Percentiles rank a stretch among this genome's conserved stretches.
Evolutionary conservation across 2,888 invertebrate species (phyloP).

Genomic region (Synanthedon formicaeformis): DNA sequence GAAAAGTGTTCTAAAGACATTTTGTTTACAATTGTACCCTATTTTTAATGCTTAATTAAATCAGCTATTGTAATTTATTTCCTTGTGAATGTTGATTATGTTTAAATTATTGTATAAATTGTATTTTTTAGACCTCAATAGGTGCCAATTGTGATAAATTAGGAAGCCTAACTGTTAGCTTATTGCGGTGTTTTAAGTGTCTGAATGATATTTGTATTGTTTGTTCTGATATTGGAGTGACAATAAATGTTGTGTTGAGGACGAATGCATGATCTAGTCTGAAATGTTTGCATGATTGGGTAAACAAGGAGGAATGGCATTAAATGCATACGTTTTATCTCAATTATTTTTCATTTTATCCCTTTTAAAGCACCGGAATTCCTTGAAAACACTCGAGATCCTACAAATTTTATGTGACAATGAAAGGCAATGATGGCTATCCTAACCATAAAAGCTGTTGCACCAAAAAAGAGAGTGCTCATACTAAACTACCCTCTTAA

Average conservation of each 20-base stretch:
- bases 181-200: slow-evolving; percentile 15
- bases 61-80: slow-evolving; percentile 55
- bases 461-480: too few species aligned
- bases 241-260: slow-evolving; percentile 21
- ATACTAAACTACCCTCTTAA: too few species aligned
- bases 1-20: slow-evolving; percentile 78
- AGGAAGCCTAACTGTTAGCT: slow-evolving; percentile 54
- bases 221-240: slow-evolving; percentile 11
- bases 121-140: slow-evolving; percentile 50
- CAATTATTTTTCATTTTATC: slow-evolving; percentile 27
- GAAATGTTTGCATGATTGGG: slow-evolving; percentile 22
- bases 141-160: slow-evolving; percentile 69
- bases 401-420: too few species aligned
- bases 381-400: too few species aligned
- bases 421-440: too few species aligned
- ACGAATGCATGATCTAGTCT: slow-evolving; percentile 32
- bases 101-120: slow-evolving; percentile 28
- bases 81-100: slow-evolving; percentile 38
- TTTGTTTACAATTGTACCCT: slow-evolving; percentile 2
- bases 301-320: slow-evolving; percentile 53
- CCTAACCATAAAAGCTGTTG: too few species aligned
- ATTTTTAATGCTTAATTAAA: slow-evolving; percentile 13
- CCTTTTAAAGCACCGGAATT: too few species aligned
- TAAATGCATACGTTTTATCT: slow-evolving; percentile 61
- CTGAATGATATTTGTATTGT: slow-evolving; percentile 20